Percentiles rank a stretch among this genome's conserved stretches.
Evolutionary conservation across 1,140 invertebrate species (phyloP).

Genomic region (Trissolcus basalis): DNA sequence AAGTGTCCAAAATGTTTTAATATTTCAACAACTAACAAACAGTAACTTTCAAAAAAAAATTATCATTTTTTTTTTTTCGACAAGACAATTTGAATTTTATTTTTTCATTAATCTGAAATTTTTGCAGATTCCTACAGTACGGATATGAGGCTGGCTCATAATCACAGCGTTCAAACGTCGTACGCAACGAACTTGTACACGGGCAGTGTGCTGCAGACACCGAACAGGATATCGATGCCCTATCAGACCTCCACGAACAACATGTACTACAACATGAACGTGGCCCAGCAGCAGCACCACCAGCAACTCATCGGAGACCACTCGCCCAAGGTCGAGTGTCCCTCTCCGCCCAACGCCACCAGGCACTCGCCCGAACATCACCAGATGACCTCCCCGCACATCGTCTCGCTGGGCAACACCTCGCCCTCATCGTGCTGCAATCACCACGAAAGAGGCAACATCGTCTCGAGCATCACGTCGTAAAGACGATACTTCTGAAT

Average conservation of each 20-base stretch:
- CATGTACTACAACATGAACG: conserved; percentile 66
- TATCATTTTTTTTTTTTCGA: conserved; percentile 1
- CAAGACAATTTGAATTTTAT: background rate
- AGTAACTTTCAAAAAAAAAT: too few species aligned
- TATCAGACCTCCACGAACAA: conserved; percentile 3
- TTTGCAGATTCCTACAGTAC: too few species aligned
- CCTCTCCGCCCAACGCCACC: conserved; percentile 64
- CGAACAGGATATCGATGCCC: too few species aligned
- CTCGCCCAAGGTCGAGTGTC: conserved; percentile 71
- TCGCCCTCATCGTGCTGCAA: conserved; percentile 56
- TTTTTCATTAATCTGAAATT: too few species aligned
- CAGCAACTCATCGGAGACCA: conserved; percentile 63
- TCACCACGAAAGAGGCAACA: conserved; percentile 66
- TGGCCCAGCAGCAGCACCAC: conserved; percentile 9
- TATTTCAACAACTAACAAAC: too few species aligned
- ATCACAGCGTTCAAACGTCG: too few species aligned
- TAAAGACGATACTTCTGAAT: background rate
- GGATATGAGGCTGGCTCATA: too few species aligned
- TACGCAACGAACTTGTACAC: too few species aligned
- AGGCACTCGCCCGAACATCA: conserved; percentile 70
- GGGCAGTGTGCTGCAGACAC: too few species aligned
- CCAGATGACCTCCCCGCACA: conserved; percentile 66
- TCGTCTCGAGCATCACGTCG: conserved; percentile 67
- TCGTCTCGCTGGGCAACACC: conserved; percentile 66
- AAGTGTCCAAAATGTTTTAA: too few species aligned